These are phyloP conservation scores for Haliclona indistincta DNA, from an alignment of 37 sponge, comb jelly and placozoan genomes.

Conservation along the genomic window DNA sequence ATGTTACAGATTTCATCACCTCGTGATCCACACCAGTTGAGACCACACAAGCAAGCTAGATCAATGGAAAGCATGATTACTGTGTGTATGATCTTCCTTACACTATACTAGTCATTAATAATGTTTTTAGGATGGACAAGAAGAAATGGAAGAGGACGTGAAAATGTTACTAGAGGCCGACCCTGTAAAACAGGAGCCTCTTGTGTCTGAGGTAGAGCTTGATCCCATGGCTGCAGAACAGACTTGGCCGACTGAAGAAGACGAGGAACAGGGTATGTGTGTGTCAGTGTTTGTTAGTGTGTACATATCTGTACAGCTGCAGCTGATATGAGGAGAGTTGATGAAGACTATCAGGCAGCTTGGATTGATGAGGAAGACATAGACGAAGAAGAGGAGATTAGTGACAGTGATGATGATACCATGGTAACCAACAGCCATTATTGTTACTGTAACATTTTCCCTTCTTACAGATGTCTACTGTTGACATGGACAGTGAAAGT, in stretches of 20 bases:
- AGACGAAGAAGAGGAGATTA: constrained; percentile 1
- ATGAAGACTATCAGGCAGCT: constrained; percentile 88
- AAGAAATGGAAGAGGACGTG: constrained; percentile 48
- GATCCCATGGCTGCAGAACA: constrained; percentile 98
- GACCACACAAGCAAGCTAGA: not conserved
- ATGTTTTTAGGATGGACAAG: constrained; percentile 25
- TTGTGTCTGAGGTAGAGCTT: constrained; percentile 70
- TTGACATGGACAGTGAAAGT: constrained; percentile 28
- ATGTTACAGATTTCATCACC: not conserved
- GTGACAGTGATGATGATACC: constrained; percentile 22
- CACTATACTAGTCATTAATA: too few species aligned
- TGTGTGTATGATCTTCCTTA: too few species aligned
- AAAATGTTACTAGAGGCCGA: constrained; percentile 73
- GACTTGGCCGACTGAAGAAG: constrained; percentile 98
- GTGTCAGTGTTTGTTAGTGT: not conserved
- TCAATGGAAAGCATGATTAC: not conserved
- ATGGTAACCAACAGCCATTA: not conserved
- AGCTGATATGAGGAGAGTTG: too few species aligned
- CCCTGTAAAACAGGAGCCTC: constrained; percentile 70
- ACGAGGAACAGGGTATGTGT: constrained; percentile 73
- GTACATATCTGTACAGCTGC: not conserved
- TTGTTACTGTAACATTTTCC: too few species aligned
- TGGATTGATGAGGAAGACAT: constrained; percentile 82
- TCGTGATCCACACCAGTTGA: not conserved
- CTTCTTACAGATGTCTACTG: too few species aligned